Conservation (phyloP, 2,113 vertebrate species). For the Otolemur garnettii region DNA sequence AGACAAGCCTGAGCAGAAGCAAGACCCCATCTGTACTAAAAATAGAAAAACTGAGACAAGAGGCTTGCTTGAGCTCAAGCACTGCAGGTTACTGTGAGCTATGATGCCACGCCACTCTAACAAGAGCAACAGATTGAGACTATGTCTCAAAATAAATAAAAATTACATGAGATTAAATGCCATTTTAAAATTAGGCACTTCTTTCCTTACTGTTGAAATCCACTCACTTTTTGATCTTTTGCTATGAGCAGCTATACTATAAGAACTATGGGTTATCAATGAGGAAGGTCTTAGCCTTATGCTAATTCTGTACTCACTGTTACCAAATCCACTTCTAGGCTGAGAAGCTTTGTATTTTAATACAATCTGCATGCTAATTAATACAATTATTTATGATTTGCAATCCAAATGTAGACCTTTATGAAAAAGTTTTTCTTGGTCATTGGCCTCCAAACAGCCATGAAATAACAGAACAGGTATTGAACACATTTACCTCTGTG, state of each 20-base stretch:
- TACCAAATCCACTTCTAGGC: neutral
- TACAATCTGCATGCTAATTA: constrained; percentile 40
- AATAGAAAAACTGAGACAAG: no score
- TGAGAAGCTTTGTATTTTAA: neutral
- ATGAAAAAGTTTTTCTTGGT: neutral
- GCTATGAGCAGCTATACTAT: neutral
- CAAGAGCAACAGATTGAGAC: no score
- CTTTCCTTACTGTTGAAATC: constrained; percentile 29
- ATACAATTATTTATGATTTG: neutral
- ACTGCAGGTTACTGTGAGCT: no score
- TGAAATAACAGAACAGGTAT: neutral
- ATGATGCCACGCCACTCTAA: no score
- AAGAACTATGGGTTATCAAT: neutral
- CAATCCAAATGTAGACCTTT: neutral
- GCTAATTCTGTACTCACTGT: neutral
- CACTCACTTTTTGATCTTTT: neutral
- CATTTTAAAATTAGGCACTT: neutral
- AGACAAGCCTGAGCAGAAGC: no score
- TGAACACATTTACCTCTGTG: neutral
- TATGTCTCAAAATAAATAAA: neutral
- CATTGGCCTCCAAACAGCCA: neutral
- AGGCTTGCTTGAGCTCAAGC: no score
- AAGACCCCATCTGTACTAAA: no score
- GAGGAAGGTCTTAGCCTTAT: neutral
- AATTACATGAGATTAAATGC: neutral